Base-by-base conservation (phyloP, 2,797 vertebrate genomes). In the Linurgus olivaceus region DNA sequence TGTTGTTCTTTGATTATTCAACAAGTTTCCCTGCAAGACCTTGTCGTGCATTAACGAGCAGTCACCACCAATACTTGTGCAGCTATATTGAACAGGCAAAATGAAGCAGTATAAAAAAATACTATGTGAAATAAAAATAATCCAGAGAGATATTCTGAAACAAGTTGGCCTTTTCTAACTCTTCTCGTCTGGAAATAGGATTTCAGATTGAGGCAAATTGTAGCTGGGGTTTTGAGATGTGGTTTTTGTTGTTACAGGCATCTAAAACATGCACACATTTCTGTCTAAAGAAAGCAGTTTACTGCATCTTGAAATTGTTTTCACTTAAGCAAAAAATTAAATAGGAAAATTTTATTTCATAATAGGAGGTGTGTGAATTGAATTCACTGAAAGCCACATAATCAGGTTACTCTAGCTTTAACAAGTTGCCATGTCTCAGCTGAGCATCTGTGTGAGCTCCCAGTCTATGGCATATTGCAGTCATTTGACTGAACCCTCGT, bases 311-410 rank as follows among this genome's bases (percentile, higher is more conserved):
- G 40, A 70, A 86, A 75, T 73, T 42, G 38, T 31, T 74, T 74
- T 80, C 58, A 38, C 47, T 54, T 72, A 29, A 62, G 54, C 62
- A 65, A 76, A 77, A 79, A 87, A 18, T 45, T 26, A 85, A 93
- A 86, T 51, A 81, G 85, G 50, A 62, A 50, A 74, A 15, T 76
- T 90, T 75, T 86, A 88, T 93, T 94, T 94, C 10, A 17, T 84
- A 70, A 61, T 47, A 75, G 50, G 38, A 57, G 28, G 70, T 26
- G 28, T 72, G 61, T 66, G 65, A 83, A 65, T 42, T 54, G 85
- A 71, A 57, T 80, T 67, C 26, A 24, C 75, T 3, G 38, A 74
- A 83, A 88, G 45, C 19, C 50, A 17, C 0, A 0, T 42, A 63
- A 80, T 68, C 38, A 42, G 57, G 68, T 81, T 83, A 61, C 52